These are phyloP conservation scores for Lethenteron camtschaticum DNA, from an alignment of 2,113 vertebrate species.

Conservation along the genomic window DNA sequence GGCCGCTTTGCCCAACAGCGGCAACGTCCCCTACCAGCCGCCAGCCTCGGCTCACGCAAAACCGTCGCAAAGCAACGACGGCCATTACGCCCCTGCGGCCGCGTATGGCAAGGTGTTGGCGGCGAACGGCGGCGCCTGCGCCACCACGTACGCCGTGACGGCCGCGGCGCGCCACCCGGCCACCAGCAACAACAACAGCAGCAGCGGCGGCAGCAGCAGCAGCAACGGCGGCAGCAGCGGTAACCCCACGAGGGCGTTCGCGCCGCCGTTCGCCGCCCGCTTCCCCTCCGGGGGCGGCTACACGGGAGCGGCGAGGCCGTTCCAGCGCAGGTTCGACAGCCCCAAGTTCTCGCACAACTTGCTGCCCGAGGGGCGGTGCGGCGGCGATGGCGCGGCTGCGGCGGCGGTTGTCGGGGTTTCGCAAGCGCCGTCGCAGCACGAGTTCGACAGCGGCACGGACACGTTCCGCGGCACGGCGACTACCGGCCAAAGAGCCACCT, in stretches of 20 bases:
- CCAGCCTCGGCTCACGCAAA: no score
- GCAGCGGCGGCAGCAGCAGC: no score
- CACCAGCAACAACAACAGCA: no score
- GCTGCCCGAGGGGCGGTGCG: conserved; percentile 18
- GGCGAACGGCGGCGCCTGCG: no score
- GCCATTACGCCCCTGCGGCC: no score
- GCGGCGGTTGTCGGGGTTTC: background rate
- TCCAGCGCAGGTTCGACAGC: conserved; percentile 93
- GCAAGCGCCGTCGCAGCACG: background rate
- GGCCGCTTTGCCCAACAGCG: no score
- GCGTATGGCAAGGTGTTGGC: no score
- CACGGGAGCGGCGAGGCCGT: conserved; percentile 39
- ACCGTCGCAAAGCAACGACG: no score
- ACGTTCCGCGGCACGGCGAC: conserved; percentile 6
- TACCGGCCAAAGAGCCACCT: conserved; percentile 71
- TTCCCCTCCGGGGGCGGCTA: background rate
- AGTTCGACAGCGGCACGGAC: background rate
- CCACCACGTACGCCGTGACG: no score
- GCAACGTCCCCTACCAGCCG: no score
- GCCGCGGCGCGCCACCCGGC: no score
- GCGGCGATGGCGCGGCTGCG: background rate
- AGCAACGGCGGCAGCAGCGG: background rate
- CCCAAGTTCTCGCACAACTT: conserved; percentile 96
- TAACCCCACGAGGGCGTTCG: background rate
- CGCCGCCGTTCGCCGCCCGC: background rate